Evolutionary conservation across 1,140 invertebrate species (phyloP).

Genomic region (Zaprionus ornatus): DNA sequence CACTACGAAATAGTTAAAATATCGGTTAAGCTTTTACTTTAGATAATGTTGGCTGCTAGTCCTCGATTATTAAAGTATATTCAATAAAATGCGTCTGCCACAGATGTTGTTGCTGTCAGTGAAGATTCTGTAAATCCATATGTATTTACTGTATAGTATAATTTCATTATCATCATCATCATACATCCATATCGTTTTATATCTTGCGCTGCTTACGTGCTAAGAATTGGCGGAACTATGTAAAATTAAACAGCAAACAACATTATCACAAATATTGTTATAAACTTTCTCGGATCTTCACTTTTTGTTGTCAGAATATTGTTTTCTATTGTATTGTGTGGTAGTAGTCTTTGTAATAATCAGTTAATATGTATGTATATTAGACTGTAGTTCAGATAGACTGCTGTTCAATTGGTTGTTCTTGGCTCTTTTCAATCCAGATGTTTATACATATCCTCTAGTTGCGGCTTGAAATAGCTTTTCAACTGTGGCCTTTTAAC

Average conservation of each 20-base stretch:
- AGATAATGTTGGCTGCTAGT: conserved; percentile 36
- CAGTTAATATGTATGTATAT: conserved; percentile 52
- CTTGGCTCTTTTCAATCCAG: conserved; percentile 69
- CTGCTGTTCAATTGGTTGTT: conserved; percentile 65
- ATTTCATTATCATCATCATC: background rate
- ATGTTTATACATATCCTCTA: conserved; percentile 94
- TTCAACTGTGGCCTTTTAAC: conserved; percentile 95
- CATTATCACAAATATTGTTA: conserved; percentile 58
- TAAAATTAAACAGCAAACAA: conserved; percentile 47
- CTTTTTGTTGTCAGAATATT: conserved; percentile 53
- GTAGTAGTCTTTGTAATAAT: conserved; percentile 66
- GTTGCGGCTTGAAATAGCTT: conserved; percentile 94
- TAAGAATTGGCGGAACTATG: conserved; percentile 78
- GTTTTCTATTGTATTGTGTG: conserved; percentile 53
- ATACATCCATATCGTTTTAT: conserved; percentile 16
- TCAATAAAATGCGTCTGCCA: conserved; percentile 67
- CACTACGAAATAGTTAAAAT: conserved; percentile 64
- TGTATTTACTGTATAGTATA: conserved; percentile 20
- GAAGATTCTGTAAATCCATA: conserved; percentile 33
- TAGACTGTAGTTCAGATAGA: conserved; percentile 49
- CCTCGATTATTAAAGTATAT: conserved; percentile 57
- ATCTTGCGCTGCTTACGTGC: conserved; percentile 66
- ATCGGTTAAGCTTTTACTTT: conserved; percentile 49
- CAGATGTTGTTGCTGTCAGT: conserved; percentile 40
- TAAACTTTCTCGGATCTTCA: conserved; percentile 11